Evolutionary conservation across 2,113 vertebrate species (phyloP), one percentile per base, ranked within the genome.

Genomic region (Aleadryas rufinucha): DNA sequence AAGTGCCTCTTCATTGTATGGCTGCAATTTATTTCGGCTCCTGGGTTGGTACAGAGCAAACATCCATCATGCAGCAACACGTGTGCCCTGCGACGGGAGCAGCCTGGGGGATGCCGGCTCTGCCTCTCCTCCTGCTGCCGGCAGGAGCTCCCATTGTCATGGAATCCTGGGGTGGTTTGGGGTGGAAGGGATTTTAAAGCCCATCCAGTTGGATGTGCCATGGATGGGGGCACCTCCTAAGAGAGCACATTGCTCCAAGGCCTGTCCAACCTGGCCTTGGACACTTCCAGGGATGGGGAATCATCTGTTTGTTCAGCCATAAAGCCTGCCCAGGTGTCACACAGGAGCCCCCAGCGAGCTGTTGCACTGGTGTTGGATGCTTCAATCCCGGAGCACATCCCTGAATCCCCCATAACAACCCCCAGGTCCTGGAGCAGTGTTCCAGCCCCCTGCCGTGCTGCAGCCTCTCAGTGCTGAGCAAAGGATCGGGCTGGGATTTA

Each of bases 1-100:
- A 95, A 95, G 96, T 95, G 94, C 93, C 96, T 95, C 94, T 95
- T 97, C 95, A 96, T 95, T 94, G 92, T 90, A 77, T 63, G 27
- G 93, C 96, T 91, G 93, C 90, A 69, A 94, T 96, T 95, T 84
- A 95, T 97, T 91, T 89, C 81, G 9, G 86, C 87, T 90, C 92
- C 94, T 57, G 91, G 89, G 72, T 13, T 26, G 84, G 94, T 84
- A 64, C 15, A n/a, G 89, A 91, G 50, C 86, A 86, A 91, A 63
- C 91, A 89, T 45, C 90, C 42, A 71, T 89, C 93, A 44, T 5
- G 64, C 89, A 20, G 77, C 93, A 60, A 49, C 83, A 60, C 53
- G 76, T 45, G 92, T 72, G 86, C 93, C 95, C 80, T 24, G 83
- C 2, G 1, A 9, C 0, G 5, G 83, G 47, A 57, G 65, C 24